Base-by-base conservation (phyloP, 2,888 invertebrate genomes). In the Herminia tarsipennalis region DNA sequence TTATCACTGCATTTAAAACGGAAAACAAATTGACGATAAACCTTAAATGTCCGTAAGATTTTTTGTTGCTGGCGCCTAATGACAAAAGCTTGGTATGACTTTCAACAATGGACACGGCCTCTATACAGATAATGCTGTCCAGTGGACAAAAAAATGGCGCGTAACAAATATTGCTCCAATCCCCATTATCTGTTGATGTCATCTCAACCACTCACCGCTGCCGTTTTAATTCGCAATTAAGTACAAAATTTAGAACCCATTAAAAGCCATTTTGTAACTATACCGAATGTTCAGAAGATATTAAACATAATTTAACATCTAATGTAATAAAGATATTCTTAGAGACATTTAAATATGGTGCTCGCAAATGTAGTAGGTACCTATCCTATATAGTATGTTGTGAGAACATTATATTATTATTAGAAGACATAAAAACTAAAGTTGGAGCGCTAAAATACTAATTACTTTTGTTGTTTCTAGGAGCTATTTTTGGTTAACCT, bases 61-160 rank as follows among this genome's bases (percentile, higher is more conserved):
- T 64, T 50, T 66, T 53, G 35, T 57, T 29, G 28, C 36, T 61
- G 57, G 59, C 57, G 65, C 58, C 56, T 57, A 34, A 25, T 35
- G 14, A 44, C 46, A 56, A 48, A 41, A 56, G 63, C 50, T 45
- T 22, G 34, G 46, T 38, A 46, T 47, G 28, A 45, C 48, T 40
- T 30, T 28, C n/a, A 49, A 63, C 54, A 66, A 66, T 56, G 20
- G 45, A 24, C 30, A 38, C 28, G 39, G 28, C 45, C 41, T 37
- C 38, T 34, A 43, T 42, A 44, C 30, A 39, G 37, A 21, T 49
- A 48, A 44, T 24, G 12, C 35, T 37, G 28, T 14, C 34, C 27
- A 10, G 10, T 14, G 9, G 4, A 41, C 5, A 57, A 58, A 58
- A 57, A 59, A 56, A 10, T 22, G 22, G 30, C 34, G 22, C 34